These are phyloP conservation scores for Catharus bicknelli DNA, from an alignment of 2,113 vertebrate genomes.

Conservation along the genomic window DNA sequence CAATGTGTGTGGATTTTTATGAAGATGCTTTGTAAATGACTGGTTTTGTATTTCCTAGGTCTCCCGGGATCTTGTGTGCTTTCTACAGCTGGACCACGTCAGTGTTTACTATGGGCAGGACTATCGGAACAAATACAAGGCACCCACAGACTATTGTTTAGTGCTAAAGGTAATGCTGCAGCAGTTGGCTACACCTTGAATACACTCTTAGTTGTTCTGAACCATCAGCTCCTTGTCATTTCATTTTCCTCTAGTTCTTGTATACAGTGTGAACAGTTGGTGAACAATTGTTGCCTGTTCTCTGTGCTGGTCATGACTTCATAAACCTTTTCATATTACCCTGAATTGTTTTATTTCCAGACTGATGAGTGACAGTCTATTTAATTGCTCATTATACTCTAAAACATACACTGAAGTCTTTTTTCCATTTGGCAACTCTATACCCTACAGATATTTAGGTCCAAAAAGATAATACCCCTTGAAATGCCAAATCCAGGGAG, in stretches of 20 bases:
- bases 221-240: neutral
- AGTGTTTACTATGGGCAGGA: conserved; percentile 98
- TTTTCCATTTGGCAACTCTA: neutral
- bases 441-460: neutral
- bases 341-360: neutral
- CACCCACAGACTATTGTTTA: conserved; percentile 94
- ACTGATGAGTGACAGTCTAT: neutral
- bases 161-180: conserved; percentile 86
- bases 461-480: neutral
- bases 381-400: neutral
- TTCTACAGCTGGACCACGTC: conserved; percentile 95
- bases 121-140: conserved; percentile 96
- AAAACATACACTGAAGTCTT: neutral
- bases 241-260: neutral
- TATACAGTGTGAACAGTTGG: neutral
- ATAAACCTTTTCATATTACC: neutral
- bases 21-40: neutral
- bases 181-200: neutral
- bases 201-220: neutral
- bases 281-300: neutral
- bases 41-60: conserved; percentile 74
- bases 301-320: neutral
- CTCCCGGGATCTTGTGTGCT: conserved; percentile 94
- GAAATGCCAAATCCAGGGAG: neutral
- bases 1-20: neutral